These are phyloP conservation scores for Macropis europaea DNA, from an alignment of 2,888 invertebrate species.

Conservation along the genomic window DNA sequence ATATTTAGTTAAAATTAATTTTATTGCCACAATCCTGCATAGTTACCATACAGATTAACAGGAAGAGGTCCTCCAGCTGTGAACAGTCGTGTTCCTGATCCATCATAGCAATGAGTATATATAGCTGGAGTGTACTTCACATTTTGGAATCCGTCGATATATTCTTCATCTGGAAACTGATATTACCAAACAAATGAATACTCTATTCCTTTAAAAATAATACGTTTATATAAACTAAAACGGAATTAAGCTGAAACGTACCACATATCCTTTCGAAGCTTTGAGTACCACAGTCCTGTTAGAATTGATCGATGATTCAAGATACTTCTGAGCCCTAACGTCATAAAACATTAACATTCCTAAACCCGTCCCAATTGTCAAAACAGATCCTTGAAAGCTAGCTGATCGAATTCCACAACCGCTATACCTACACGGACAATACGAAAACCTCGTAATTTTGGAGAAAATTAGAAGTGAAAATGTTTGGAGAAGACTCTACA, in stretches of 20 bases:
- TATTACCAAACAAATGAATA: constrained; percentile 22
- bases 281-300: constrained; percentile 93
- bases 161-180: constrained; percentile 92
- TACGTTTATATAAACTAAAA: not conserved
- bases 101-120: constrained; percentile 97
- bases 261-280: constrained; percentile 94
- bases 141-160: constrained; percentile 90
- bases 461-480: not conserved
- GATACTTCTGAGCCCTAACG: constrained; percentile 92
- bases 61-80: constrained; percentile 97
- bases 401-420: constrained; percentile 96
- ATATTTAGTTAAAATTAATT: constrained; percentile 29
- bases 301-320: constrained; percentile 94
- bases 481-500: not conserved
- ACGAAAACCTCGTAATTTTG: not conserved
- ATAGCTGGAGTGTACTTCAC: constrained; percentile 95
- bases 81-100: constrained; percentile 94
- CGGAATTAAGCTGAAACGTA: constrained; percentile 78
- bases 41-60: constrained; percentile 94
- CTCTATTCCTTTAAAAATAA: not conserved
- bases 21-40: constrained; percentile 96
- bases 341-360: constrained; percentile 97
- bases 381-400: constrained; percentile 92
- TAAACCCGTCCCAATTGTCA: constrained; percentile 96
- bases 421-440: constrained; percentile 86